Evolutionary conservation across 92 coral and sea anemone genomes (phyloP).

Genomic region (Porites rus): DNA sequence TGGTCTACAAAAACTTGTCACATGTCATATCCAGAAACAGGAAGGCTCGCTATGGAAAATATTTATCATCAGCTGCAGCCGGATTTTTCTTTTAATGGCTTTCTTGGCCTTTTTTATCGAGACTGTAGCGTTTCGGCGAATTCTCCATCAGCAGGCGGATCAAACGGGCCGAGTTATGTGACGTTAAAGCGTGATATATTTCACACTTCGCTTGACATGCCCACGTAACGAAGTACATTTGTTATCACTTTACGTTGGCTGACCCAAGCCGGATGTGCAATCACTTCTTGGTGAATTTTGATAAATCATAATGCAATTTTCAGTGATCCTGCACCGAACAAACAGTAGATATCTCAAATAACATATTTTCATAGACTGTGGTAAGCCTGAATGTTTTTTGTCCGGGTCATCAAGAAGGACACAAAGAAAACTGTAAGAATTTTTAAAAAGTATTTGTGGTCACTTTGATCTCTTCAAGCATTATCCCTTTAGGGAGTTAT

Average conservation of each 20-base stretch:
- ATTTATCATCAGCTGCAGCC: slow-evolving; percentile 26
- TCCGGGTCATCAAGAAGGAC: background rate
- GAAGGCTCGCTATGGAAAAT: slow-evolving; percentile 39
- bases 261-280: slow-evolving; percentile 39
- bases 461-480: background rate
- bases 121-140: background rate
- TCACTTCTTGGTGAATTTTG: slow-evolving; percentile 23
- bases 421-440: background rate
- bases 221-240: slow-evolving; percentile 33
- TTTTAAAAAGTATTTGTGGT: background rate
- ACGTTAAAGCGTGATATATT: slow-evolving; percentile 44
- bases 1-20: slow-evolving; percentile 36
- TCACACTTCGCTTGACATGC: slow-evolving; percentile 19
- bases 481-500: background rate
- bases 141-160: background rate
- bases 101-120: background rate
- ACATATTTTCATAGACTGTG: background rate
- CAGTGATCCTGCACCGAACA: background rate
- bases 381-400: background rate
- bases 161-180: slow-evolving; percentile 43
- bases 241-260: slow-evolving; percentile 1
- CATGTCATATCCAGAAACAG: slow-evolving; percentile 55
- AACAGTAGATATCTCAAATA: too few relatives aligned
- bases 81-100: background rate
- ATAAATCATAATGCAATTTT: slow-evolving; percentile 29